Base-by-base conservation (phyloP, 2,113 vertebrate species). In the Rhizomys pruinosus region DNA sequence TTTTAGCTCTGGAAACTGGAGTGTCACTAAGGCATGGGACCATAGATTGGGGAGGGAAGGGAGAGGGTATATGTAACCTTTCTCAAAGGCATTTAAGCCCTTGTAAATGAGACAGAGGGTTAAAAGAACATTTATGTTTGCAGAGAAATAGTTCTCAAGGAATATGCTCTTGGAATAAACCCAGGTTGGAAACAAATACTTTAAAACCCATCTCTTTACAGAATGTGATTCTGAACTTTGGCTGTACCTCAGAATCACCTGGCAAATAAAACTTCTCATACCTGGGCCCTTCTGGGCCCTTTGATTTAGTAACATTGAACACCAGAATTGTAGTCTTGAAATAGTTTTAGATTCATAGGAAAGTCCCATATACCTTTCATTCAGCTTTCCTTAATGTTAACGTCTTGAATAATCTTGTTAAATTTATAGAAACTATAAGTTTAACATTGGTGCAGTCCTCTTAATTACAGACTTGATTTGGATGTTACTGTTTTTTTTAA, bases 341-440 rank as follows among this genome's bases (percentile, higher is more conserved):
- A 39, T 88, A 52, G 55, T 63, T 80, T 80, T 68, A 69, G 80
- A 34, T 72, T 68, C 47, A 47, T 32, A 55, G 57, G 59, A 37
- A 55, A 44, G 44, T 52, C 87, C 61, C 76, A 34, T 11, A 2
- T 0, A 2, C 57, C 61, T 25, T 74, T 76, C 37, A 66, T 27
- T 25, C 84, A 47, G 76, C 55, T 55, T 76, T 52, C 57, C 57
- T 20, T 57, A 9, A 34, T 13, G 57, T 84, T 88, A 66, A 63
- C 68, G 17, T 85, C 57, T 66, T 68, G 44, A 16, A 34, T 85
- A 78, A 57, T 68, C 13, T 69, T 32, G 44, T n/a, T 66, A 63
- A 27, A 59, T 61, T 55, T 76, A 76, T 29, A 32, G 81, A 73
- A 95, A 81, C 68, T 89, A 61, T 94, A 94, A 90, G 63, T 42